Percentiles rank a stretch among this genome's conserved stretches.
Conservation (phyloP, 2,888 invertebrate species). For the Coenonympha glycerion region DNA sequence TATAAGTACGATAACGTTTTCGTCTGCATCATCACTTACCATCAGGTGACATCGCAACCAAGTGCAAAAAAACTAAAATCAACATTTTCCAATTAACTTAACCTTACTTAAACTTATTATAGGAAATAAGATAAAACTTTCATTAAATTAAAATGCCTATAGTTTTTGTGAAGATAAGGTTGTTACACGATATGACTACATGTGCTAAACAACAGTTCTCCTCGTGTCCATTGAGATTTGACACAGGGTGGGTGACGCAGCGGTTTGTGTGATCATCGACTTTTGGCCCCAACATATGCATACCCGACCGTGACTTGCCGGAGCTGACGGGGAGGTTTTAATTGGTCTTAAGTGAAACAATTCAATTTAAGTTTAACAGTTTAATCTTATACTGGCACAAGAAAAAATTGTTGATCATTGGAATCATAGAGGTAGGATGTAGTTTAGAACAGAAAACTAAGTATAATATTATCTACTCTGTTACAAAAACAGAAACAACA, state of each 20-base stretch:
- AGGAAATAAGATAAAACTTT: no score
- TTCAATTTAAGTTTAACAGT: conserved; percentile 39
- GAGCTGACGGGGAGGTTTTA: conserved; percentile 60
- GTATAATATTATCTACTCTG: no score
- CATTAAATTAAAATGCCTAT: no score
- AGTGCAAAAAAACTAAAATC: no score
- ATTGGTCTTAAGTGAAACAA: conserved; percentile 59
- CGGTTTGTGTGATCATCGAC: conserved; percentile 41
- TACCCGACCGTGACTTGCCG: conserved; percentile 55
- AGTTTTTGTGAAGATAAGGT: conserved; percentile 2
- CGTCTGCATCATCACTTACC: no score
- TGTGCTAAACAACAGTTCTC: conserved; percentile 56
- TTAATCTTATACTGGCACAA: conserved; percentile 1
- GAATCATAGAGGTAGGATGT: background rate
- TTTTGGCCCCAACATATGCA: conserved; percentile 56
- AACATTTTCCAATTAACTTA: no score
- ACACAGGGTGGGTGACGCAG: conserved; percentile 65
- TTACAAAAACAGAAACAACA: no score
- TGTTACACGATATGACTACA: conserved; percentile 35
- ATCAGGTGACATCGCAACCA: no score
- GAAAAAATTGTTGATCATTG: background rate
- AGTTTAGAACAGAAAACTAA: no score
- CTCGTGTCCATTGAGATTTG: conserved; percentile 67
- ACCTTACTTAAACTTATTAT: no score
- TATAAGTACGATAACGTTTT: no score